phyloP scores from a whole-genome alignment of 2,888 invertebrate genomes.

The Xylocampa areola region DNA sequence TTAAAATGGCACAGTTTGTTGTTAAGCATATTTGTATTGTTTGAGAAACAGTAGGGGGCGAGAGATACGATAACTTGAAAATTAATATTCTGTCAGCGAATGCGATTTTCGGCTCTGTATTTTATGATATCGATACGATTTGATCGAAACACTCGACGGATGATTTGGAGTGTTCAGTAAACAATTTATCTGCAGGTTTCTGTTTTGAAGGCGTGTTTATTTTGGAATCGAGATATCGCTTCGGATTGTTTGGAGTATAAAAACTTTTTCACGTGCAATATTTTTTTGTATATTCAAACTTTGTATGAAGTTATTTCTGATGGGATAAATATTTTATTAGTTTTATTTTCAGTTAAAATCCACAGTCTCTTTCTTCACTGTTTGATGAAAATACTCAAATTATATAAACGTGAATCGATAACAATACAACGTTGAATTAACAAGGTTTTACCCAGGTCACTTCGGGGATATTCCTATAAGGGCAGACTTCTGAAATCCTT shows the following conservation, averaged over 20 bases:
- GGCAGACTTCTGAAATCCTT: no score
- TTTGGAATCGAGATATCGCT: constrained; percentile 63
- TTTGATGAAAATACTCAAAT: no score
- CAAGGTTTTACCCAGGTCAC: no score
- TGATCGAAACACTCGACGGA: constrained; percentile 64
- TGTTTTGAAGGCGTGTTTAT: constrained; percentile 68
- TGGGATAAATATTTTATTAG: constrained; percentile 17
- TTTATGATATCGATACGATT: constrained; percentile 82
- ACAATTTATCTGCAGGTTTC: constrained; percentile 70
- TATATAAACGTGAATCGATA: no score
- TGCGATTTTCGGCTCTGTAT: constrained; percentile 77
- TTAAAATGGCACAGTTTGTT: constrained; percentile 78
- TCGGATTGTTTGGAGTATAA: constrained; percentile 52
- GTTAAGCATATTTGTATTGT: constrained; percentile 75
- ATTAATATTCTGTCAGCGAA: constrained; percentile 87
- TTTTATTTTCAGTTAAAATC: background rate
- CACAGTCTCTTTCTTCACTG: background rate
- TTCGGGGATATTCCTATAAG: no score
- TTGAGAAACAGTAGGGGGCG: constrained; percentile 76
- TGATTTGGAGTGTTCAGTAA: constrained; percentile 70
- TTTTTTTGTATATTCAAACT: constrained; percentile 41
- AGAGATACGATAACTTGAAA: constrained; percentile 73
- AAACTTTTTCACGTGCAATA: constrained; percentile 51
- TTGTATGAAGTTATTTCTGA: constrained; percentile 20
- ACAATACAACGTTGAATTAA: no score